Base-by-base conservation (phyloP, 2,113 vertebrate species). In the Charina bottae region DNA sequence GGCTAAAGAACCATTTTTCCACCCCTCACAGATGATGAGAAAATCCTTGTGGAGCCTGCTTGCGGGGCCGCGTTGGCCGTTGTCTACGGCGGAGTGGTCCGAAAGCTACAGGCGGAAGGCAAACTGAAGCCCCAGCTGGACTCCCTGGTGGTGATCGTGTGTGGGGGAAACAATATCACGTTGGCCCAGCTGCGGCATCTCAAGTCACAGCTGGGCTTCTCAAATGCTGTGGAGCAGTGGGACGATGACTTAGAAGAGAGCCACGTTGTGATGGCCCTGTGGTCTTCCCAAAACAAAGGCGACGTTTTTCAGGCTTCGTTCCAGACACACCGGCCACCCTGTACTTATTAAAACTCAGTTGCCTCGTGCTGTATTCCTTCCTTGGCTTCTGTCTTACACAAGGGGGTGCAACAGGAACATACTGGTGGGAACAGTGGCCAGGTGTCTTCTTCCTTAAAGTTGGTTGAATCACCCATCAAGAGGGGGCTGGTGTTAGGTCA, bases 151-250 rank as follows among this genome's bases (percentile, higher is more conserved):
- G 91, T 99, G 9, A 96, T 98, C 2, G 98, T 99, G 92, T 99
- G 98, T 0, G 98, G 98, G 0, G 98, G 98, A 37, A 98, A 98
- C 97, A 98, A 98, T 97, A 99, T 99, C 94, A 98, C 98, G 88
- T 95, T 99, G 95, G 96, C 95, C 37, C 97, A 99, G 96, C 97
- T 99, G 15, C 90, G 60, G 60, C 96, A 60, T 56, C 97, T 99
- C 89, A 98, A 98, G 91, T 96, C 96, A 46, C 98, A 98, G 95
- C 97, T 99, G 7, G 97, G 97, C 60, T 89, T 97, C 90, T 96
- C 83, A 2, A 90, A 95, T 54, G 94, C 94, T 2, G 87, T 3
- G 33, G 89, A n/a, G 15, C 46, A 53, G 12, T 21, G 12, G 60
- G 37, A 21, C 10, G 21, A 33, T 2, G 68, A 62, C 24, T 19